Evolutionary conservation across 2,888 invertebrate species (phyloP).

Genomic region (Congeria kusceri): DNA sequence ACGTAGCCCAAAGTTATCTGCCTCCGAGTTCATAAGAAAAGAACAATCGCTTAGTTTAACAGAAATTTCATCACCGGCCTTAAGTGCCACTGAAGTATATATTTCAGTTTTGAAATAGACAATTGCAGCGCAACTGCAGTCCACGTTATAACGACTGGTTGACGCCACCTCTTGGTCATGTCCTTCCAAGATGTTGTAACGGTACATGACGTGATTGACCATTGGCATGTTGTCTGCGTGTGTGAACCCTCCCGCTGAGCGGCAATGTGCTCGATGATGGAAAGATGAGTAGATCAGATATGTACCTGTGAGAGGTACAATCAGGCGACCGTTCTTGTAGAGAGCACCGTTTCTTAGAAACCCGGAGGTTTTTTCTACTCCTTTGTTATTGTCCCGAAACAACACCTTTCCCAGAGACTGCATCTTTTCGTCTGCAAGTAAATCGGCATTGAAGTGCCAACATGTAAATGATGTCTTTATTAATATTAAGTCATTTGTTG

Average conservation of each 20-base stretch:
- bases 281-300: constrained; percentile 39
- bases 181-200: constrained; percentile 17
- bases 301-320: constrained; percentile 37
- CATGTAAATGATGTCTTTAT: no score
- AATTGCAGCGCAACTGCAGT: constrained; percentile 5
- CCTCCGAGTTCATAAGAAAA: constrained; percentile 5
- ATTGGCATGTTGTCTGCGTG: background rate
- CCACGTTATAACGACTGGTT: constrained; percentile 3
- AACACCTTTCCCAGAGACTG: constrained; percentile 15
- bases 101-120: constrained; percentile 30
- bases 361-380: constrained; percentile 4
- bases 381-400: constrained; percentile 4
- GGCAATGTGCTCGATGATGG: constrained; percentile 14
- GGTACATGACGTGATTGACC: constrained; percentile 33
- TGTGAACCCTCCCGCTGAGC: background rate
- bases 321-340: constrained; percentile 26
- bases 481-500: no score
- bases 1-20: constrained; percentile 34
- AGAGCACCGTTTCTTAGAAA: constrained; percentile 30
- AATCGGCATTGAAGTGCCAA: no score
- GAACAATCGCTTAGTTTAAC: constrained; percentile 30
- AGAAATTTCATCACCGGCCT: constrained; percentile 38
- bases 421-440: no score
- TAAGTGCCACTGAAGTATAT: constrained; percentile 14
- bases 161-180: constrained; percentile 14